A percentile compares a stretch with the other conserved stretches of the same genome.
phyloP scores from a whole-genome alignment of 2,888 invertebrate species.

The Stenchaetothrips biformis region DNA sequence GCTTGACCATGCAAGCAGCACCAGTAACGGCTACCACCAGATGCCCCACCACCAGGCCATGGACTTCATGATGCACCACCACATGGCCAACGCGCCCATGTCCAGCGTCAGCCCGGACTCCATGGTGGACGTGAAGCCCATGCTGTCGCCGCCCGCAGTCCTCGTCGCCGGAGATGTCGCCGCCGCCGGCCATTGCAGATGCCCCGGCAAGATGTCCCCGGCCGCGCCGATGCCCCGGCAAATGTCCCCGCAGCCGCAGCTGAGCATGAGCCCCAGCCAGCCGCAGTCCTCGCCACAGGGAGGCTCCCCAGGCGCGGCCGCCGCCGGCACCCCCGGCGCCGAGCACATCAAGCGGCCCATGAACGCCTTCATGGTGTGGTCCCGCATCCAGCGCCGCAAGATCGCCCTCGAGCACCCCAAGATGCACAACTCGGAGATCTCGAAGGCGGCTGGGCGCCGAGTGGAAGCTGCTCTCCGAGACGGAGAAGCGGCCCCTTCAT shows the following conservation, averaged over 20 bases:
- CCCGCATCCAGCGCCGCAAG: conserved; percentile 81
- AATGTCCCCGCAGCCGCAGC: conserved; percentile 34
- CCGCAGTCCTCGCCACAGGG: conserved; percentile 22
- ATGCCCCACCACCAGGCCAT: background rate
- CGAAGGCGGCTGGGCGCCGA: conserved; percentile 86
- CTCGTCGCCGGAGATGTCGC: background rate
- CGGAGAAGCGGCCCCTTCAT: conserved; percentile 90
- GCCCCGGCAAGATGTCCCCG: background rate
- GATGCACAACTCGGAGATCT: conserved; percentile 87
- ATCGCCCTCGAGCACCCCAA: conserved; percentile 93
- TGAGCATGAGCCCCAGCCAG: conserved; percentile 29
- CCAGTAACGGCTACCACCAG: conserved; percentile 17
- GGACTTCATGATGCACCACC: conserved; percentile 16
- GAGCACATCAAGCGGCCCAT: conserved; percentile 93
- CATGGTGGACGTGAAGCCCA: background rate
- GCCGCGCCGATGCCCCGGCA: background rate
- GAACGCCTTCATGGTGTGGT: conserved; percentile 99
- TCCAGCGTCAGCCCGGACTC: background rate
- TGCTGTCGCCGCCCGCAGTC: too few relatives aligned
- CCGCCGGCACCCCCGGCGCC: conserved; percentile 27
- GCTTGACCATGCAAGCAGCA: conserved; percentile 9
- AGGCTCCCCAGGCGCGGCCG: conserved; percentile 1
- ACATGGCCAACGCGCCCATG: background rate
- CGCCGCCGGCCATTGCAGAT: background rate
- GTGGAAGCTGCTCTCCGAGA: conserved; percentile 84